Percentiles rank a stretch among this genome's conserved stretches.
phyloP scores from a whole-genome alignment of 2,113 vertebrate species.

The Leptobrachium leishanense region DNA sequence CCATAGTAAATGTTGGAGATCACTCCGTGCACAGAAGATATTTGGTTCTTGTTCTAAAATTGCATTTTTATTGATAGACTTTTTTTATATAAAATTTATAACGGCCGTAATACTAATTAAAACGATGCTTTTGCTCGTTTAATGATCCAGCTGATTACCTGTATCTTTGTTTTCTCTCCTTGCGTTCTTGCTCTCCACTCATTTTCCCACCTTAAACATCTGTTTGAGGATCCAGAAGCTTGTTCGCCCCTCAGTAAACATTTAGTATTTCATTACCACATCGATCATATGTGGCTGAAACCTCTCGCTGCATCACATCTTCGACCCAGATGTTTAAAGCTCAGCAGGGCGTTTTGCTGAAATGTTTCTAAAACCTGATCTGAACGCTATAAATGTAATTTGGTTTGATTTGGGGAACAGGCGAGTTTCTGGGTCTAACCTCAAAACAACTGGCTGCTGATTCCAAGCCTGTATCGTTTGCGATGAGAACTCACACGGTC shows the following conservation, averaged over 20 bases:
- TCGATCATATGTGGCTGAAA: not conserved
- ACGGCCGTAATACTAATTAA: no score
- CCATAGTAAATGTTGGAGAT: no score
- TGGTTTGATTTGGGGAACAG: constrained; percentile 48
- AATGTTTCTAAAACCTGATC: constrained; percentile 53
- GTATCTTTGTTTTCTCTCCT: no score
- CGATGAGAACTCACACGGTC: no score
- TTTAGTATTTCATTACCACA: not conserved
- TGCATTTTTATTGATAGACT: no score
- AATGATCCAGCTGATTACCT: no score
- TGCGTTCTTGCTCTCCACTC: no score
- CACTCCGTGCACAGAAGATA: no score
- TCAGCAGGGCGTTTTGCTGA: constrained; percentile 49
- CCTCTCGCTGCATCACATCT: constrained; percentile 43
- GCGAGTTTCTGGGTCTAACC: constrained; percentile 44
- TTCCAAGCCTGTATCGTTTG: no score
- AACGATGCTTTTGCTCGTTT: no score
- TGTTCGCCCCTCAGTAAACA: not conserved
- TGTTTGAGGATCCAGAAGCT: not conserved
- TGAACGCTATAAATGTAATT: constrained; percentile 39
- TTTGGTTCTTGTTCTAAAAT: no score
- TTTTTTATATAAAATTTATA: no score
- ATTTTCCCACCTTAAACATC: not conserved
- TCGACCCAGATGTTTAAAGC: constrained; percentile 55
- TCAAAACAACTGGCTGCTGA: constrained; percentile 28